Conservation (phyloP, 2,797 vertebrate genomes). For the Cichlasoma orientale region DNA sequence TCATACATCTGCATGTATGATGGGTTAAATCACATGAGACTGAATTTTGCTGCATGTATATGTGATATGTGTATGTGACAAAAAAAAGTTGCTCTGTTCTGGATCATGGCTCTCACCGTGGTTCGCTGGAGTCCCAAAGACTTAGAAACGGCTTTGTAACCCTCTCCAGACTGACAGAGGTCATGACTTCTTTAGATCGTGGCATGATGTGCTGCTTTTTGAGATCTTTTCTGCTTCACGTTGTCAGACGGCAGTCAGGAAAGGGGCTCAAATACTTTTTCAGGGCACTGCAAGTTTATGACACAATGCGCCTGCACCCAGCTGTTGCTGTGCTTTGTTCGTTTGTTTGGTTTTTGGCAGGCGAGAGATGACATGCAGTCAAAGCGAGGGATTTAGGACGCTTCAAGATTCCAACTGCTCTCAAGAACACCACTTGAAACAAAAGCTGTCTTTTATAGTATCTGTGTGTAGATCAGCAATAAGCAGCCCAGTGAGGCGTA, state of each 20-base stretch:
- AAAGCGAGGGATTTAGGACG: conserved; percentile 48
- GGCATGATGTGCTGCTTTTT: not conserved
- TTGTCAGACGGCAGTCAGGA: not conserved
- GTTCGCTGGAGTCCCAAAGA: too few species aligned
- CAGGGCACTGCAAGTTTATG: not conserved
- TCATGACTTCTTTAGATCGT: not conserved
- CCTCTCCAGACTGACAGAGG: not conserved
- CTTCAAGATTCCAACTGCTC: conserved; percentile 15
- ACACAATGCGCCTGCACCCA: conserved; percentile 12
- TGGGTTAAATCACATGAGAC: too few species aligned
- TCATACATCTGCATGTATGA: too few species aligned
- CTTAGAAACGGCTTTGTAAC: too few species aligned
- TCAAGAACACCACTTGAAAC: conserved; percentile 29
- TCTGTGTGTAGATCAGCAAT: conserved; percentile 46
- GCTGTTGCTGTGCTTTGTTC: conserved; percentile 25
- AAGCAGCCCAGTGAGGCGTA: conserved; percentile 21
- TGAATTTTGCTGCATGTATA: too few species aligned
- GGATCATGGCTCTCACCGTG: too few species aligned
- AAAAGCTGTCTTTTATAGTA: conserved; percentile 41
- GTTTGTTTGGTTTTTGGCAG: conserved; percentile 31
- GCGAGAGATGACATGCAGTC: conserved; percentile 30
- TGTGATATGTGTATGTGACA: too few species aligned
- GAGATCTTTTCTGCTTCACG: not conserved
- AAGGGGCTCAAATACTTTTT: not conserved
- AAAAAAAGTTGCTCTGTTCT: too few species aligned